Conservation (phyloP, 2,113 vertebrate species). For the Apteryx mantelli region DNA sequence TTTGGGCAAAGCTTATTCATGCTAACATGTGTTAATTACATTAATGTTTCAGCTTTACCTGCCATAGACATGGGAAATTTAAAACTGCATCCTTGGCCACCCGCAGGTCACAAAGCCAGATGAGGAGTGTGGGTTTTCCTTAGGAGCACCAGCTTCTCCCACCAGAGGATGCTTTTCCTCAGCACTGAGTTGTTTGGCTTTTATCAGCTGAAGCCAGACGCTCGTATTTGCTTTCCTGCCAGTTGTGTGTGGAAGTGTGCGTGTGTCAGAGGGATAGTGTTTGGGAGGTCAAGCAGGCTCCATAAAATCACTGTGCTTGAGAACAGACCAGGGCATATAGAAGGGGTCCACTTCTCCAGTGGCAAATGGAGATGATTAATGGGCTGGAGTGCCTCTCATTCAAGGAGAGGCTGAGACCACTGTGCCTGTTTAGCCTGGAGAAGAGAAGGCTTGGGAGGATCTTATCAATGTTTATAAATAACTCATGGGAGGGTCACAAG, state of each 20-base stretch:
- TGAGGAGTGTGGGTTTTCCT: not conserved
- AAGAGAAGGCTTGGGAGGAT: not conserved
- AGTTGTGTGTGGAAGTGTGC: not conserved
- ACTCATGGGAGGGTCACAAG: not conserved
- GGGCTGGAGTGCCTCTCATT: no score
- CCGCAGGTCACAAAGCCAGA: not conserved
- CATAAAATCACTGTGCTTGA: not conserved
- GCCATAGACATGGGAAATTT: not conserved
- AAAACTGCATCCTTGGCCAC: not conserved
- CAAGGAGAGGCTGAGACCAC: not conserved
- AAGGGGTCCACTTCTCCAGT: not conserved
- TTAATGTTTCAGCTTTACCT: slow-evolving; percentile 37
- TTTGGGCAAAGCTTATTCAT: slow-evolving; percentile 3
- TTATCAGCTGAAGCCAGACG: not conserved
- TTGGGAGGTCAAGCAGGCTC: not conserved
- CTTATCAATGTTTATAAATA: not conserved
- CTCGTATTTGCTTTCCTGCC: not conserved
- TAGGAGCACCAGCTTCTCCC: not conserved
- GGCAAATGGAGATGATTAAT: not conserved
- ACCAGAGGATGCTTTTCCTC: not conserved
- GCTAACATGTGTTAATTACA: not conserved
- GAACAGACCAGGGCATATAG: not conserved
- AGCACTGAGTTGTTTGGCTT: slow-evolving; percentile 8
- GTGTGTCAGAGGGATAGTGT: not conserved
- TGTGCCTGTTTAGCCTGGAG: not conserved